phyloP scores from a whole-genome alignment of 2,113 vertebrate species.

The Polypterus senegalus region DNA sequence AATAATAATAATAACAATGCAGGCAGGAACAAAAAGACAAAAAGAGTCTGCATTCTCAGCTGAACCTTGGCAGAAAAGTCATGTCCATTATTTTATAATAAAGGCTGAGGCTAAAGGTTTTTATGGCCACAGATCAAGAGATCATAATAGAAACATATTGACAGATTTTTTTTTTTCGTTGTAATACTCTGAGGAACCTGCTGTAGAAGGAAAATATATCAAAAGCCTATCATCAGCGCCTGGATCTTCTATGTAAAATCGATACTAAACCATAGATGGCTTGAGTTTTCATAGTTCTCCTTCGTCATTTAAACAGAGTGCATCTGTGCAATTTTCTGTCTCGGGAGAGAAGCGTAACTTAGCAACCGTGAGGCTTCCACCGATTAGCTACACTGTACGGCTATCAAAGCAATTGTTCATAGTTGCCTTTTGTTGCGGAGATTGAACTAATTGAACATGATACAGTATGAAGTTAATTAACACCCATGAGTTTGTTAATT shows the following conservation, averaged over 20 bases:
- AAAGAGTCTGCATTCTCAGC: conserved; percentile 27
- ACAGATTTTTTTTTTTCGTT: conserved; percentile 73
- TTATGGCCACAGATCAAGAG: conserved; percentile 98
- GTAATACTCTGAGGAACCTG: conserved; percentile 82
- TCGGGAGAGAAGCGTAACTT: conserved; percentile 70
- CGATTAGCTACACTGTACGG: conserved; percentile 81
- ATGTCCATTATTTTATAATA: conserved; percentile 87
- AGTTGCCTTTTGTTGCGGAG: conserved; percentile 69
- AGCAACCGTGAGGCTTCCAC: conserved; percentile 77
- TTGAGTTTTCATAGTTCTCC: conserved; percentile 98
- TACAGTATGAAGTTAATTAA: conserved; percentile 76
- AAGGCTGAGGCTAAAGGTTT: conserved; percentile 81
- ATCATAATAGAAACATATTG: conserved; percentile 99
- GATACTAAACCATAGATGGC: conserved; percentile 97
- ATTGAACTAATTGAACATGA: conserved; percentile 78
- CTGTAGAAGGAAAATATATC: conserved; percentile 97
- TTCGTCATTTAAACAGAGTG: conserved; percentile 96
- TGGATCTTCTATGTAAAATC: conserved; percentile 97
- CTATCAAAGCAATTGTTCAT: conserved; percentile 77
- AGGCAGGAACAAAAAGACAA: conserved; percentile 14
- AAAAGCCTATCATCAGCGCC: conserved; percentile 98
- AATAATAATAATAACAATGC: conserved; percentile 16
- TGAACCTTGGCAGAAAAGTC: conserved; percentile 27
- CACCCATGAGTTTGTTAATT: conserved; percentile 81
- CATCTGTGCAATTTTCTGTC: conserved; percentile 70